These are phyloP conservation scores for Yponomeuta malinellus DNA, from an alignment of 2,888 invertebrate species.

Conservation along the genomic window DNA sequence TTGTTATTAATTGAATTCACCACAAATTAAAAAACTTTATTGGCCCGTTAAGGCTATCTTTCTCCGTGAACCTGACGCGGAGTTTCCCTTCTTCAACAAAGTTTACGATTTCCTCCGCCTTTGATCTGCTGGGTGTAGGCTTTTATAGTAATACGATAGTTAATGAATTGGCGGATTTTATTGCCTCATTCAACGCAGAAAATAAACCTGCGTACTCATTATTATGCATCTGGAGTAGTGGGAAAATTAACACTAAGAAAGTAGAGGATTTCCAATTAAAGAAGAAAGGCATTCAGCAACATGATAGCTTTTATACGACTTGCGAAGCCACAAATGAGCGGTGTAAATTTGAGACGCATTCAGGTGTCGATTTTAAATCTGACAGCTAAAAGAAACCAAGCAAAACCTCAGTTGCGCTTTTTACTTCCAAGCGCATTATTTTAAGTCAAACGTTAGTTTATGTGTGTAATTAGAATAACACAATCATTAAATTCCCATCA, in stretches of 20 bases:
- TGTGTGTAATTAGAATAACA: constrained; percentile 18
- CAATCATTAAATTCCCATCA: constrained; percentile 18
- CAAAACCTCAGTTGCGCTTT: background rate
- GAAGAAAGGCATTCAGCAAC: constrained; percentile 69
- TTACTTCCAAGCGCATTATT: background rate
- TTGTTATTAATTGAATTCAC: constrained; percentile 53
- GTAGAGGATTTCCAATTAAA: constrained; percentile 50
- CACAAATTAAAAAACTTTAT: constrained; percentile 53
- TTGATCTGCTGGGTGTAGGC: background rate
- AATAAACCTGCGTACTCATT: constrained; percentile 1
- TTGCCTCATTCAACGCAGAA: constrained; percentile 5
- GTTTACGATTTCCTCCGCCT: background rate
- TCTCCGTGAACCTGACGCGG: constrained; percentile 27
- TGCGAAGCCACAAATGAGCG: constrained; percentile 60
- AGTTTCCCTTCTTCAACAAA: constrained; percentile 16
- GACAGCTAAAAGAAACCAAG: constrained; percentile 27
- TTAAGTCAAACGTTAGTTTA: background rate
- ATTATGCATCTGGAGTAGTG: background rate
- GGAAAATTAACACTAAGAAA: constrained; percentile 30
- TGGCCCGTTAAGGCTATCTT: constrained; percentile 23
- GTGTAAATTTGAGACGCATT: constrained; percentile 47
- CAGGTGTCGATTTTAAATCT: constrained; percentile 62
- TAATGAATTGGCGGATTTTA: constrained; percentile 9
- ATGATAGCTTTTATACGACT: constrained; percentile 68
- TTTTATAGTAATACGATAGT: constrained; percentile 1